Conservation (phyloP, 1,140 invertebrate species). For the Eciton burchellii region DNA sequence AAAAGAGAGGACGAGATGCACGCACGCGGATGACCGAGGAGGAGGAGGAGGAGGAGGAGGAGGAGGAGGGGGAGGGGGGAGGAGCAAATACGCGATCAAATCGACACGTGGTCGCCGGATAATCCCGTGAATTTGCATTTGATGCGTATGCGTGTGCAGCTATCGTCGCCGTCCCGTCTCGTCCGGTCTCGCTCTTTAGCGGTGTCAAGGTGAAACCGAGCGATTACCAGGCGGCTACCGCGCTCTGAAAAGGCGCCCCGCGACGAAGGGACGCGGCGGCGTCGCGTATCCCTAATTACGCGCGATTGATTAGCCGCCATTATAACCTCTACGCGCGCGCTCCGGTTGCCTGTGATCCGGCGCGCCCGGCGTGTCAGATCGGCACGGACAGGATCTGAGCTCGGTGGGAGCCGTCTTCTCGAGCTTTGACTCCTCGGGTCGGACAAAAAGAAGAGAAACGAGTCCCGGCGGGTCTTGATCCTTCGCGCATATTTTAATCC, state of each 20-base stretch:
- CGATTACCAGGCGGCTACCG: constrained; percentile 2
- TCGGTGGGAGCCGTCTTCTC: too few relatives aligned
- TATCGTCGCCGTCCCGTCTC: constrained; percentile 11
- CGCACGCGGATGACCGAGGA: too few relatives aligned
- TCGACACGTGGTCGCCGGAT: constrained; percentile 16
- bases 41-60: too few relatives aligned
- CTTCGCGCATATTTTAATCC: too few relatives aligned
- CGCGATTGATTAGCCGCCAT: constrained; percentile 1
- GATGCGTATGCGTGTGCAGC: constrained; percentile 7
- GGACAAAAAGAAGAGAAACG: too few relatives aligned
- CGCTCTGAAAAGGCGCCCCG: constrained; percentile 13
- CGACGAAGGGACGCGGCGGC: constrained; percentile 1
- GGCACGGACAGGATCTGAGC: too few relatives aligned
- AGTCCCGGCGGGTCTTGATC: too few relatives aligned
- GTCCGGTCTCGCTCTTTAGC: constrained; percentile 30
- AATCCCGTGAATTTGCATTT: constrained; percentile 46
- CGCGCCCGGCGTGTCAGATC: too few relatives aligned
- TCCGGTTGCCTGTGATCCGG: neutral
- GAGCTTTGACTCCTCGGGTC: neutral
- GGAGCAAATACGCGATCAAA: constrained; percentile 38
- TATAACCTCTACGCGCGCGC: neutral
- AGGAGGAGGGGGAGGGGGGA: too few relatives aligned
- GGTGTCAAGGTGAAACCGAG: constrained; percentile 37
- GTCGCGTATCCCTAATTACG: constrained; percentile 35
- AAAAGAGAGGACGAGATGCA: neutral